Base-by-base conservation (phyloP, 2,797 vertebrate species). In the Falco biarmicus region DNA sequence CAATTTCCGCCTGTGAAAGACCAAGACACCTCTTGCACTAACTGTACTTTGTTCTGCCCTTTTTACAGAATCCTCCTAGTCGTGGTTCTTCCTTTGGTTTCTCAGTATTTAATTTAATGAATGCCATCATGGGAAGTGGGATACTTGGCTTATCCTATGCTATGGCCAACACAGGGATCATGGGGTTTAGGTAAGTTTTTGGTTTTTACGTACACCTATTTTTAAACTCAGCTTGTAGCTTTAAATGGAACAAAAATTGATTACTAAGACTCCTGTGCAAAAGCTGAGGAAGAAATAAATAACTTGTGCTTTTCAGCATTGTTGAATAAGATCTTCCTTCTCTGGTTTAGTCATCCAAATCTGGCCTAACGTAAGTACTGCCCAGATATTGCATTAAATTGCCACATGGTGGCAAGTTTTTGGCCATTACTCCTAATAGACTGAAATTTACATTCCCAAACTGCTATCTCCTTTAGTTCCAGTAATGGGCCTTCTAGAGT, bases 111-210 rank as follows among this genome's bases (percentile, higher is more conserved):
- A 99, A 99, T 97, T 94, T 99, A 96, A 99, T 99, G 99, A 99
- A 99, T 34, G 99, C 99, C 5, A 99, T 99, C 96, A 99, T 99
- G 99, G 99, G 99, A 87, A 99, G 99, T 65, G 99, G 99, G 21
- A 99, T 99, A 74, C 98, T 99, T 71, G 99, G 99, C 20, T 98
- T 99, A 51, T 98, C 99, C 39, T 99, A 98, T 88, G 98, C 98
- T 31, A 99, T 99, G 99, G 99, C 99, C 48, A 98, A 94, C 95
- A 99, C 99, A 1, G 99, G 99, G 71, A 98, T 99, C 73, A 34
- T 99, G 78, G 98, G 98, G 53, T 99, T 99, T 98, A 98, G 99
- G 99, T 99, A 97, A 98, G 98, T 93, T 47, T 32, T 74, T 6
- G 3, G 10, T 11, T 88, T 63, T 54, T 66, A 10, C 0, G 1